Evolutionary conservation across 1,140 invertebrate species (phyloP), one percentile per base, ranked within the genome.

Genomic region (Latrodectus geometricus): DNA sequence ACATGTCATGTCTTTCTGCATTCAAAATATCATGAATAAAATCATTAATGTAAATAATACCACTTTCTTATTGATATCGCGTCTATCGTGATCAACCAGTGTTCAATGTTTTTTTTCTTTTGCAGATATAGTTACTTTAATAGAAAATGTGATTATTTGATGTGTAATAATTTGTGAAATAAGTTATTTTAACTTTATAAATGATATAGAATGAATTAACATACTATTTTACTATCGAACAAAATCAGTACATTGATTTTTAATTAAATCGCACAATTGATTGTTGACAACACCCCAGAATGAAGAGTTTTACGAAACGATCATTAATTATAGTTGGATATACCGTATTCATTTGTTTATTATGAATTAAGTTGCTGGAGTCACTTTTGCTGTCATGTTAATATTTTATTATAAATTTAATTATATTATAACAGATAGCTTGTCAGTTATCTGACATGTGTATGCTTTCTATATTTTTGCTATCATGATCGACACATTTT

Each of bases 21-120:
- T 20, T 54, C 23, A 21, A 56, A 23, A 20, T 9, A 20, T 15
- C 9, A 54, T 9, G 23, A 52, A 23, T 21, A 52, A 76, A 76
- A 54, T 20, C 52, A 56, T 76, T 52, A 56, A 76, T 56, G 54
- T 52, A 76, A 76, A 76, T 61, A 76, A 21, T 56, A 20, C 54
- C 74, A 52, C 52, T 76, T 21, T 11, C 23, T 61, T 56, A 56
- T 50, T 21, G 52, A 54, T 61, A 20, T 76, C 52, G 50, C 50
- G 74, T 56, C 52, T 76, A 21, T 48, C 50, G 23, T 54, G 21
- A 76, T 76, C n/a, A 52, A 75, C 50, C 21, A 52, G 54, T 61
- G 23, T 12, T 76, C 23, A 54, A 21, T 56, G 52, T 20, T 21
- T 15, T 54, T 75, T n/a, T 61, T 61, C 54, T 61, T 61, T 4